These are phyloP conservation scores for Apamea epomidion DNA, from an alignment of 2,888 invertebrate species.

Conservation along the genomic window DNA sequence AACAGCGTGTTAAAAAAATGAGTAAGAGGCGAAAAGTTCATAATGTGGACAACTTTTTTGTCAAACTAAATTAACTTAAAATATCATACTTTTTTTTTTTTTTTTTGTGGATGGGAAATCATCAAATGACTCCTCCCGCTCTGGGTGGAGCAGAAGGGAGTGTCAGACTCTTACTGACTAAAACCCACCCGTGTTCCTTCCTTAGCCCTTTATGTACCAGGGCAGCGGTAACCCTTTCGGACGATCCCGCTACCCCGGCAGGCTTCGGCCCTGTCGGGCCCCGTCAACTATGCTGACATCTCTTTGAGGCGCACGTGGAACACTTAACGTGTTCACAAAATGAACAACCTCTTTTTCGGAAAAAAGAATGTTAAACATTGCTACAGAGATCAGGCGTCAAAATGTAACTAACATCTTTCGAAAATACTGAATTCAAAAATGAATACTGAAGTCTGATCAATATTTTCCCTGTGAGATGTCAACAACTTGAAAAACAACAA, in stretches of 20 bases:
- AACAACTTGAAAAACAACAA: neutral
- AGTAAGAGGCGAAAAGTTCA: neutral
- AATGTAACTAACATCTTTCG: conserved; percentile 10
- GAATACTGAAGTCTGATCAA: conserved; percentile 16
- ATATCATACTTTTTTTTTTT: too few species aligned
- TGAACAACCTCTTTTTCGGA: conserved; percentile 1
- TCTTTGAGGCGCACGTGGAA: too few species aligned
- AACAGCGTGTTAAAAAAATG: neutral
- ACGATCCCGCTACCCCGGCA: too few species aligned
- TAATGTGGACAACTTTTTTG: neutral
- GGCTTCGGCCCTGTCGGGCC: too few species aligned
- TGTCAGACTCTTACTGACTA: too few species aligned
- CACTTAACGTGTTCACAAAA: neutral
- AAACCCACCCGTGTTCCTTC: too few species aligned
- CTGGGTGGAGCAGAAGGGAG: too few species aligned
- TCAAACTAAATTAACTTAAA: neutral
- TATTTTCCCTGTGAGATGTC: neutral
- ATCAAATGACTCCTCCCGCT: too few species aligned
- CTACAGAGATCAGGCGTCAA: neutral
- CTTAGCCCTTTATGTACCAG: too few species aligned
- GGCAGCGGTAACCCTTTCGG: too few species aligned
- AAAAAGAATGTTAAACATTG: conserved; percentile 18
- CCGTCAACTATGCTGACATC: too few species aligned
- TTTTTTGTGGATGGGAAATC: too few species aligned
- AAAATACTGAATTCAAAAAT: neutral